Conservation (phyloP, 2,797 vertebrate species). For the Catamblyrhynchus diadema region DNA sequence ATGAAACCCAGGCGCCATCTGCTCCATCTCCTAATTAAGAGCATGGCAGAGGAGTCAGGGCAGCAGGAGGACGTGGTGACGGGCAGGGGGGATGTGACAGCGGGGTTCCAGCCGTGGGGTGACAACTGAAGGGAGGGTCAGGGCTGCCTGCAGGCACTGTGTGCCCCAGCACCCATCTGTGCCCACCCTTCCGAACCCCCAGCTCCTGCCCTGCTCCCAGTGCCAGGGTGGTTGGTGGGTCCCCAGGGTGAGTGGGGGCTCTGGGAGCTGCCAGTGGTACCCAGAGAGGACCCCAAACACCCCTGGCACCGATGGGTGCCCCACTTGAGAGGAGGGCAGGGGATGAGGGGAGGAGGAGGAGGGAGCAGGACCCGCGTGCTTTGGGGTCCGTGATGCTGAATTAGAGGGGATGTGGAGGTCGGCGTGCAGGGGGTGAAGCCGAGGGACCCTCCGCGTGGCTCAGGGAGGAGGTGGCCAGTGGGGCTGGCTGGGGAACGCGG, state of each 20-base stretch:
- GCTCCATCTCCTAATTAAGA: slow-evolving; percentile 48
- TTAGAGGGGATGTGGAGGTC: not conserved
- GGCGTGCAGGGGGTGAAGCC: not conserved
- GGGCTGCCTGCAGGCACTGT: not conserved
- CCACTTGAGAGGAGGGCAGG: not conserved
- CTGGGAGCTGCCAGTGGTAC: not conserved
- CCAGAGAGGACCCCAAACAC: not conserved
- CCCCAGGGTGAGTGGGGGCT: not conserved
- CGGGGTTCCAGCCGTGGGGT: not conserved
- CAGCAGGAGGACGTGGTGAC: not conserved
- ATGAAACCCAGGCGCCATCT: slow-evolving; percentile 64
- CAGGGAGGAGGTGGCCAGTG: not conserved
- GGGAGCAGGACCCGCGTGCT: not conserved
- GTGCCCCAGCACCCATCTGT: not conserved
- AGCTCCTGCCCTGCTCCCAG: not conserved
- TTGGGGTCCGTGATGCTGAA: not conserved
- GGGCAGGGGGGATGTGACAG: not conserved
- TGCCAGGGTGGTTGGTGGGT: not conserved
- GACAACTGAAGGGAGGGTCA: not conserved
- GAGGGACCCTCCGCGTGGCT: not conserved
- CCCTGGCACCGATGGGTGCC: not conserved
- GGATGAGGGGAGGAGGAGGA: not conserved
- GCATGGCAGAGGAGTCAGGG: not conserved
- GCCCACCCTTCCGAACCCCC: not conserved
- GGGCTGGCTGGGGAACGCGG: slow-evolving; percentile 13